These are phyloP conservation scores for Tadarida brasiliensis DNA, from an alignment of 2,797 vertebrate species.

Conservation along the genomic window DNA sequence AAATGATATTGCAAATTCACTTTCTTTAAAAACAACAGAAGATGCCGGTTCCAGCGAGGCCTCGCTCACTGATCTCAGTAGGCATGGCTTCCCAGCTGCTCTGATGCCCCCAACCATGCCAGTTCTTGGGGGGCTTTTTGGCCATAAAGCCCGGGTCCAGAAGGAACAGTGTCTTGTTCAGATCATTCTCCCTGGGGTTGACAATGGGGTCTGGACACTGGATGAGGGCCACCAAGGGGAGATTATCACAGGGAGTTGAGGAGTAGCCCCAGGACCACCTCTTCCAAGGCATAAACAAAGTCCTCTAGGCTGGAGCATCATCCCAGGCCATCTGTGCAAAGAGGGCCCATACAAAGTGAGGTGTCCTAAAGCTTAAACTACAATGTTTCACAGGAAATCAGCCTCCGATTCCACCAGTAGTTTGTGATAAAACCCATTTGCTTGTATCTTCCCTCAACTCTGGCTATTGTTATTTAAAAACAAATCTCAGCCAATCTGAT, in stretches of 20 bases:
- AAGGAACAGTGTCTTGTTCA: neutral
- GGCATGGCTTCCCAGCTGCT: neutral
- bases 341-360: neutral
- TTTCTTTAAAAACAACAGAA: neutral
- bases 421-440: neutral
- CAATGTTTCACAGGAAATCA: neutral
- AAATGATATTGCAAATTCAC: neutral
- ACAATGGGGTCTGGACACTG: neutral
- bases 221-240: neutral
- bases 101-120: neutral
- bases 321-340: neutral
- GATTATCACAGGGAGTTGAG: neutral
- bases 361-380: neutral
- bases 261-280: neutral
- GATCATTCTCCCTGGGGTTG: neutral
- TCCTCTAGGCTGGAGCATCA: neutral
- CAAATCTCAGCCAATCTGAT: neutral
- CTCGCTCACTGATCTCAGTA: neutral
- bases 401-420: neutral
- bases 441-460: neutral
- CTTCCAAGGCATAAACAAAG: neutral
- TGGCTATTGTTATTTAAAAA: neutral
- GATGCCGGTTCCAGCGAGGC: neutral
- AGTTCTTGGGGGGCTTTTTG: neutral
- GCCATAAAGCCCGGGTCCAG: neutral